These are phyloP conservation scores for Dryadula phaetusa DNA, from an alignment of 2,888 invertebrate species.

Conservation along the genomic window DNA sequence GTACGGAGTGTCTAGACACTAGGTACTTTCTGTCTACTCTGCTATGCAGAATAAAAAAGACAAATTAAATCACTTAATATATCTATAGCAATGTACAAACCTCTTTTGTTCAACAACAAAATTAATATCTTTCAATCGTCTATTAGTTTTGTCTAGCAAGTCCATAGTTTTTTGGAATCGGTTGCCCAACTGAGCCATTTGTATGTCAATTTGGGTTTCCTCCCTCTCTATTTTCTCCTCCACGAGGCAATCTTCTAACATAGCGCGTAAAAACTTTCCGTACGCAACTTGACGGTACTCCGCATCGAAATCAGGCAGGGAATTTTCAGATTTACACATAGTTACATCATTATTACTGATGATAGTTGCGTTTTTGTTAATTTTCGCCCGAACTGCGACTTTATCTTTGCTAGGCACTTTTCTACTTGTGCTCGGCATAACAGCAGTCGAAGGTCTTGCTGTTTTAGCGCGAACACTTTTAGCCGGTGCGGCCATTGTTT, in stretches of 20 bases:
- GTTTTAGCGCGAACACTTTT: slow-evolving; percentile 53
- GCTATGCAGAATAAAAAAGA: too few relatives aligned
- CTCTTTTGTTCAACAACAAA: slow-evolving; percentile 77
- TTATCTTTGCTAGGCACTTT: slow-evolving; percentile 45
- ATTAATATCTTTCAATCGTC: slow-evolving; percentile 73
- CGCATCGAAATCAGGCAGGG: slow-evolving; percentile 58
- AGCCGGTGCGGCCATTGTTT: slow-evolving; percentile 54
- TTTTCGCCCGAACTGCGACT: slow-evolving; percentile 49
- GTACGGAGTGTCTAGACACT: too few relatives aligned
- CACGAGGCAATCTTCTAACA: slow-evolving; percentile 70
- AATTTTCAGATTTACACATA: slow-evolving; percentile 55
- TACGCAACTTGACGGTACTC: slow-evolving; percentile 66
- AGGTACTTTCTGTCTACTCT: too few relatives aligned
- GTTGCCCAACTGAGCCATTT: slow-evolving; percentile 73
- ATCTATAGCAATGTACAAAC: too few relatives aligned
- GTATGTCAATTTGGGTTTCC: slow-evolving; percentile 70
- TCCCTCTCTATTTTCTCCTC: slow-evolving; percentile 73
- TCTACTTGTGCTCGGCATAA: slow-evolving; percentile 40
- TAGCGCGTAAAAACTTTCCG: slow-evolving; percentile 65
- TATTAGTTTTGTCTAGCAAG: slow-evolving; percentile 74
- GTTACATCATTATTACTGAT: slow-evolving; percentile 56
- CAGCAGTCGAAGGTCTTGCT: slow-evolving; percentile 56
- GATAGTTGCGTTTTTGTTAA: slow-evolving; percentile 54
- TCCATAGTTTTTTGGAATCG: slow-evolving; percentile 74
- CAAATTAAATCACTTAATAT: too few relatives aligned